These are phyloP conservation scores for Ceratina australensis DNA, from an alignment of 1,140 invertebrate species.

Conservation along the genomic window DNA sequence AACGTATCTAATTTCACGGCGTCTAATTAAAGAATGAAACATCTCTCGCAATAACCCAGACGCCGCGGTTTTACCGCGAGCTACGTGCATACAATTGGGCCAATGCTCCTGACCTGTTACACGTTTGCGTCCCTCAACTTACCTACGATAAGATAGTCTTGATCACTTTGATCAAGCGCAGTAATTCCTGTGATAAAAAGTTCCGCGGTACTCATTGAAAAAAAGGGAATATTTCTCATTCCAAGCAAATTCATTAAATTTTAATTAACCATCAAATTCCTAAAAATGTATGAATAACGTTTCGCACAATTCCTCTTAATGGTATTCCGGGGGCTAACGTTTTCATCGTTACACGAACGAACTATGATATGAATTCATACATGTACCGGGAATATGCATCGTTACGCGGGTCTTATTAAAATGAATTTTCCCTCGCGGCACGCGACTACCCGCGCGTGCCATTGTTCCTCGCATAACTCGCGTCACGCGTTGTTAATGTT, in stretches of 20 bases:
- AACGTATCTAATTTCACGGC: conserved; percentile 34
- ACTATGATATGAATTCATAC: too few species aligned
- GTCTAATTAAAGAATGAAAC: conserved; percentile 41
- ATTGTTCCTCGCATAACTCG: not conserved
- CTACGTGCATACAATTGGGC: not conserved
- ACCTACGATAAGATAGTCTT: not conserved
- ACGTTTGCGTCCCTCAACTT: not conserved
- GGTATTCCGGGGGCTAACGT: not conserved
- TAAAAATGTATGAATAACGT: too few species aligned
- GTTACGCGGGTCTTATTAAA: conserved; percentile 1
- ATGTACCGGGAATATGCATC: too few species aligned
- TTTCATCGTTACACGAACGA: not conserved
- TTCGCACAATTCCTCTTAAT: too few species aligned
- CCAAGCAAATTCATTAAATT: too few species aligned
- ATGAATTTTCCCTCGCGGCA: not conserved
- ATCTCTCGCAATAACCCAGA: conserved; percentile 10
- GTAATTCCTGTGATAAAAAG: too few species aligned
- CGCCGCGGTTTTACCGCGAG: not conserved
- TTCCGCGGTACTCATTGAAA: too few species aligned
- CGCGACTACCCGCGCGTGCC: not conserved
- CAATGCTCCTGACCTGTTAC: not conserved
- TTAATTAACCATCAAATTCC: too few species aligned
- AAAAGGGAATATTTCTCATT: too few species aligned
- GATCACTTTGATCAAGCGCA: too few species aligned
- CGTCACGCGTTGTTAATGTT: not conserved